These are phyloP conservation scores for Sarcophaga carnaria DNA, from an alignment of 2,888 invertebrate genomes.

Conservation along the genomic window DNA sequence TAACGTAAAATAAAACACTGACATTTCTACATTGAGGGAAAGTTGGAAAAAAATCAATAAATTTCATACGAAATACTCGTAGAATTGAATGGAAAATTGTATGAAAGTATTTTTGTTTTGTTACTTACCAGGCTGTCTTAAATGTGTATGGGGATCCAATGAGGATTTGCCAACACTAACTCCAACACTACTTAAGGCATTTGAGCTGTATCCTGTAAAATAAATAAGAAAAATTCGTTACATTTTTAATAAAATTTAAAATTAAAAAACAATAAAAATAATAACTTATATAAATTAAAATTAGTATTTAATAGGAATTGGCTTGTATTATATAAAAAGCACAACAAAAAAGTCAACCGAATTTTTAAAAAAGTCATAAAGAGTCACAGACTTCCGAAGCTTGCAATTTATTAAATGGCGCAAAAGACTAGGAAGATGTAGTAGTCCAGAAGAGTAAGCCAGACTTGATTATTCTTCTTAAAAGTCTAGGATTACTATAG, in stretches of 20 bases:
- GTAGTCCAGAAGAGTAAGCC: no score
- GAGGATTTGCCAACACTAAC: slow-evolving; percentile 85
- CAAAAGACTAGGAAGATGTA: no score
- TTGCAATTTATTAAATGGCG: no score
- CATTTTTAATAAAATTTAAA: neutral
- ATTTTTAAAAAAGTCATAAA: no score
- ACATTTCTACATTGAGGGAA: slow-evolving; percentile 6
- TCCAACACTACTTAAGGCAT: slow-evolving; percentile 88
- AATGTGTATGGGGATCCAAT: slow-evolving; percentile 93
- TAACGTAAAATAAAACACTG: neutral
- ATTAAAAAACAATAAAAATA: neutral
- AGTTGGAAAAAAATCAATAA: slow-evolving; percentile 39
- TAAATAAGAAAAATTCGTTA: slow-evolving; percentile 54
- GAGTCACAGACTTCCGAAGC: no score
- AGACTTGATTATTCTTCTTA: no score
- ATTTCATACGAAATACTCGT: neutral
- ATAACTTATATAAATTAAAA: neutral
- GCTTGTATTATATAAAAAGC: no score
- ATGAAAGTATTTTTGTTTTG: neutral
- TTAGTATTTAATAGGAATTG: no score
- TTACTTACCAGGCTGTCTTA: slow-evolving; percentile 92
- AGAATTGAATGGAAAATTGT: neutral
- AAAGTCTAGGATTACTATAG: no score
- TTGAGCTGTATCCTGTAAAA: slow-evolving; percentile 92
- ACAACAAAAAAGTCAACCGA: no score